Conservation (phyloP, 2,888 invertebrate genomes). For the Megamerina dolium region DNA sequence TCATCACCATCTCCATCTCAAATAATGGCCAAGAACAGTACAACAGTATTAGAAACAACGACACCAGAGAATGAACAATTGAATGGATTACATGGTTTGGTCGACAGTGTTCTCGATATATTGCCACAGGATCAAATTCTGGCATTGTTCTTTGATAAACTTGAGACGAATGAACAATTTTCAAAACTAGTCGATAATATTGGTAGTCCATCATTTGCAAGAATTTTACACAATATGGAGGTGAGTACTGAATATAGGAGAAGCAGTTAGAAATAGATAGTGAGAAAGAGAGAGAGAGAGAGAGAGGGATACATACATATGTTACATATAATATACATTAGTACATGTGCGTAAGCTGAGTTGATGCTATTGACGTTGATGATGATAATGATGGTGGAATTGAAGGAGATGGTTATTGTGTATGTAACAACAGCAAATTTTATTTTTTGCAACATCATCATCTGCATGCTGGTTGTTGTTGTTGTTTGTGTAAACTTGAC, state of each 20-base stretch:
- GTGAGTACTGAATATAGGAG: constrained; percentile 32
- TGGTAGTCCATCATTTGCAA: constrained; percentile 39
- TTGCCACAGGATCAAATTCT: constrained; percentile 48
- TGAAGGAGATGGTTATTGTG: no score
- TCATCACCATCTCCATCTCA: neutral
- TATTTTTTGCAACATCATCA: no score
- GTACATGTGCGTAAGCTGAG: no score
- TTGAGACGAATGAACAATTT: constrained; percentile 42
- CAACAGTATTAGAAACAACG: constrained; percentile 3
- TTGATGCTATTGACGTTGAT: no score
- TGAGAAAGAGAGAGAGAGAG: no score
- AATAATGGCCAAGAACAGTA: neutral
- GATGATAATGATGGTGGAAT: no score
- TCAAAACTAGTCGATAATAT: constrained; percentile 42
- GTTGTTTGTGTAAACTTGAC: no score
- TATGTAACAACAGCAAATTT: no score
- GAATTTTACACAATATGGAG: constrained; percentile 40
- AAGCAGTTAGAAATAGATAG: no score
- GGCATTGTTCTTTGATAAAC: constrained; percentile 45
- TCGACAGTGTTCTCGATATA: constrained; percentile 42
- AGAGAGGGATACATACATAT: no score
- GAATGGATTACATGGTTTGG: constrained; percentile 43
- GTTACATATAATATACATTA: no score
- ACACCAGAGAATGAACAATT: constrained; percentile 25
- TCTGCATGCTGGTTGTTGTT: no score